Evolutionary conservation across 2,113 vertebrate genomes (phyloP), one percentile per base, ranked within the genome.

Genomic region (Macrotus californicus): DNA sequence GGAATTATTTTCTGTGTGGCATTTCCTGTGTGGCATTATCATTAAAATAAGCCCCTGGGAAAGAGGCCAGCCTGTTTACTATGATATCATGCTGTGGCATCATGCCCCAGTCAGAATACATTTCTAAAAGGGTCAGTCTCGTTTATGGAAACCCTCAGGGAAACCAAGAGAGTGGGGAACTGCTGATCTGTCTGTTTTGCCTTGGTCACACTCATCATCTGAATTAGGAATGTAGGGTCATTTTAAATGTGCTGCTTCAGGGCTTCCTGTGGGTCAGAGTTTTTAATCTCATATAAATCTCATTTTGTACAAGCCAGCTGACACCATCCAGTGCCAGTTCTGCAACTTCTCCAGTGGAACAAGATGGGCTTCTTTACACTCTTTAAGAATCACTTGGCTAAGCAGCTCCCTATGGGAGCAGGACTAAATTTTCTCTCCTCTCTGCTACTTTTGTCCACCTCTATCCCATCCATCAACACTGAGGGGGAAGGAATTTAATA

Each of bases 161-260:
- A 94, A 90, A 81, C 24, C 36, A 36, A 46, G 66, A 73, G 34
- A 48, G 13, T 0, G 0, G 29, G 19, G 41, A 97, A 96, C 59
- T 91, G 95, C 90, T 96, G 93, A 94, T 73, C 7, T 81, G 72
- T 54, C 87, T 85, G 15, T 93, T 93, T 87, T 89, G 77, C 52
- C 41, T 61, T 14, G 43, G 39, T 89, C 90, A 88, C 43, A 39
- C 72, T 94, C 72, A 24, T 92, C 92, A 69, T 90, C 41, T 72
- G 87, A 94, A 75, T 96, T 86, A 96, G 48, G 50, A 94, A 93
- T 70, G 70, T 69, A 73, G 54, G 67, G n/a, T 90, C 29, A 41
- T 96, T 95, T 89, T 36, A 80, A 95, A 96, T 86, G 66, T 94
- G 84, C 84, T 95, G 77, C 87, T 93, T 88, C 69, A 50, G 93